Evolutionary conservation across 2,113 vertebrate genomes (phyloP).

Genomic region (Gambusia holbrooki): DNA sequence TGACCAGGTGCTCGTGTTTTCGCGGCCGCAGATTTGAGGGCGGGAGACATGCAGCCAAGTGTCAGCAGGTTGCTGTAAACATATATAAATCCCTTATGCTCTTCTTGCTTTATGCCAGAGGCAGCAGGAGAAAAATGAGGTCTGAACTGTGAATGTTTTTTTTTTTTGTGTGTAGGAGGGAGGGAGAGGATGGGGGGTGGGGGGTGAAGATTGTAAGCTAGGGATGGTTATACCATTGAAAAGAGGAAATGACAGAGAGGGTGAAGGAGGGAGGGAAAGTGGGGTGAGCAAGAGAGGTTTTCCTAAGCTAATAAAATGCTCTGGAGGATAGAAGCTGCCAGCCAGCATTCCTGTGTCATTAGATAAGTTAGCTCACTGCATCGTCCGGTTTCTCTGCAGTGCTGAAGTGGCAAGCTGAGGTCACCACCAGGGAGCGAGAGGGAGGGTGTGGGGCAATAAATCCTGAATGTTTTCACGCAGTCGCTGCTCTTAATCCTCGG

Average conservation of each 20-base stretch:
- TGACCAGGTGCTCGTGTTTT: constrained; percentile 47
- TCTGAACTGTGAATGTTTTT: constrained; percentile 50
- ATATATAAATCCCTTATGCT: constrained; percentile 61
- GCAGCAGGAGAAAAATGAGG: constrained; percentile 56
- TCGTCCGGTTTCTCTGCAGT: constrained; percentile 78
- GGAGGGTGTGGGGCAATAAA: constrained; percentile 57
- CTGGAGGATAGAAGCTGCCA: constrained; percentile 74
- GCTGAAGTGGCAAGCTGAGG: constrained; percentile 78
- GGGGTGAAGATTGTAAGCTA: constrained; percentile 51
- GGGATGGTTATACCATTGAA: constrained; percentile 63
- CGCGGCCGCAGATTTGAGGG: constrained; percentile 30
- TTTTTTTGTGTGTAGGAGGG: constrained; percentile 31
- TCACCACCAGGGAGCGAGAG: constrained; percentile 57
- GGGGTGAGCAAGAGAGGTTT: constrained; percentile 68
- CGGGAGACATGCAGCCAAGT: constrained; percentile 56
- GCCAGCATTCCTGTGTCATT: constrained; percentile 81
- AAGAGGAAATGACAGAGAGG: constrained; percentile 64
- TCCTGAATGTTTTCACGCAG: constrained; percentile 50
- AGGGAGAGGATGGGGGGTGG: not conserved
- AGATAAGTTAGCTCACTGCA: constrained; percentile 77
- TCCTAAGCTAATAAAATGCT: constrained; percentile 79
- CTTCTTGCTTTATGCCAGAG: constrained; percentile 54
- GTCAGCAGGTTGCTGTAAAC: constrained; percentile 71
- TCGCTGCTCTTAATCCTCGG: constrained; percentile 41
- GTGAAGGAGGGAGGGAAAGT: constrained; percentile 62